A percentile compares a stretch with the other conserved stretches of the same genome.
Evolutionary conservation across 2,113 vertebrate genomes (phyloP).

Genomic region (Xiphophorus maculatus): DNA sequence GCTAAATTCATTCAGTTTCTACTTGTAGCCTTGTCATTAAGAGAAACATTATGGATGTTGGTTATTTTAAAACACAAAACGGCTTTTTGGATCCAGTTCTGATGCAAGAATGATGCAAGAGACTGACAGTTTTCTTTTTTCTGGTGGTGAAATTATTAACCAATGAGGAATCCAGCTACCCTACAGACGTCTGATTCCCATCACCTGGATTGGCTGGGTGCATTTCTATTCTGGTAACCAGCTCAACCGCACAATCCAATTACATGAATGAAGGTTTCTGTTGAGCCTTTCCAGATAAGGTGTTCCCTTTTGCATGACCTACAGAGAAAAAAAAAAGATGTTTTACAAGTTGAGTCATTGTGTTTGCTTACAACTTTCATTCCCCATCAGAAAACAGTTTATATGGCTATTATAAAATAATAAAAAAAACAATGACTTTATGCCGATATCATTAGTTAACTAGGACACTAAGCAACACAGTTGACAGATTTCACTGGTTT

Average conservation of each 20-base stretch:
- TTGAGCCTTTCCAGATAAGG: slow-evolving; percentile 25
- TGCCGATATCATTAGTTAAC: no score
- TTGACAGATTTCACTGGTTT: no score
- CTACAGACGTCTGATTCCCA: slow-evolving; percentile 58
- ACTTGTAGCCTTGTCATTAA: neutral
- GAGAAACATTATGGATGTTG: neutral
- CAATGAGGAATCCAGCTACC: slow-evolving; percentile 38
- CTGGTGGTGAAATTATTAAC: slow-evolving; percentile 20
- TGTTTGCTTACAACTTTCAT: neutral
- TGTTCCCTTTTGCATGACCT: slow-evolving; percentile 39
- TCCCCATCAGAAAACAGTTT: neutral
- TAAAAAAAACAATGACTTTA: no score
- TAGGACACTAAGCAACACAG: no score
- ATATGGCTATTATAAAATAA: no score
- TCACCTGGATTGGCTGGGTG: slow-evolving; percentile 58
- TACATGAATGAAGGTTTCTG: slow-evolving; percentile 58
- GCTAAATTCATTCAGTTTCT: neutral
- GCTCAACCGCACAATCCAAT: slow-evolving; percentile 70
- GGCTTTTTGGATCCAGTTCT: neutral
- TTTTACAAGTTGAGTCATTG: slow-evolving; percentile 8
- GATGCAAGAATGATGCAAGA: neutral
- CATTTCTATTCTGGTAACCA: slow-evolving; percentile 68
- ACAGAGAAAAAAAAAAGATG: slow-evolving; percentile 21
- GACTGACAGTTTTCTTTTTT: neutral
- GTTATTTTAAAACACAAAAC: neutral